A percentile compares a stretch with the other conserved stretches of the same genome.
Evolutionary conservation across 2,888 invertebrate species (phyloP).

Genomic region (Cerceris ruficornis): DNA sequence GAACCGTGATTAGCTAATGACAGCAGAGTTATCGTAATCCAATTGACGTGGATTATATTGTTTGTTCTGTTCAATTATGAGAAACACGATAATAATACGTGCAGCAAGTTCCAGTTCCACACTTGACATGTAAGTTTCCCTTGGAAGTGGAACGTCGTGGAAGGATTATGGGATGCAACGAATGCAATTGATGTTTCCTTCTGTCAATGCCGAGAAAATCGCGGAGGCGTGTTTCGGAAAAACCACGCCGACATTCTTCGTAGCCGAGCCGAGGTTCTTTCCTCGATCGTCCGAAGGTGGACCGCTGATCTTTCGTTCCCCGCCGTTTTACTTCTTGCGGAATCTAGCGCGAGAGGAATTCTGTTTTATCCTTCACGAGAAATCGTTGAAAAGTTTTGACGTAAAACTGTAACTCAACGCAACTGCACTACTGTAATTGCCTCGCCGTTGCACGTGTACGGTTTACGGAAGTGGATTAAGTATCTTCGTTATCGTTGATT

Average conservation of each 20-base stretch:
- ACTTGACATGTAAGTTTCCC: background rate
- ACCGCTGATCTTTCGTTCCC: background rate
- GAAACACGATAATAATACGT: too few relatives aligned
- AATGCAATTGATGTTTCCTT: background rate
- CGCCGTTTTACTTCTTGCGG: background rate
- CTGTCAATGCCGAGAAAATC: constrained; percentile 12
- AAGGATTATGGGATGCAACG: background rate
- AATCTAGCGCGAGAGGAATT: background rate
- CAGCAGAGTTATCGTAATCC: too few relatives aligned
- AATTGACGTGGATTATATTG: too few relatives aligned
- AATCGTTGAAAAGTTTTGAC: background rate
- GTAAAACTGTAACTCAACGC: background rate
- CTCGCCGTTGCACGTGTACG: too few relatives aligned
- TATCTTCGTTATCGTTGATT: too few relatives aligned
- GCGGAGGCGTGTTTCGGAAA: constrained; percentile 32
- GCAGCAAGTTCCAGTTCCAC: too few relatives aligned
- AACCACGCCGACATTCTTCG: constrained; percentile 9
- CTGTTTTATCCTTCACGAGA: background rate
- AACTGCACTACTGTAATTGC: background rate
- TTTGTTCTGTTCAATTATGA: too few relatives aligned
- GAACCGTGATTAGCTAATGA: too few relatives aligned
- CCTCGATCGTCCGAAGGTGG: constrained; percentile 1
- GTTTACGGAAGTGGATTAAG: too few relatives aligned
- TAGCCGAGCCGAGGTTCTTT: background rate
- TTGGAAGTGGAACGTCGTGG: background rate